A percentile compares a stretch with the other conserved stretches of the same genome.
These are phyloP conservation scores for Urophycis tenuis DNA, from an alignment of 2,797 vertebrate genomes.

Conservation along the genomic window DNA sequence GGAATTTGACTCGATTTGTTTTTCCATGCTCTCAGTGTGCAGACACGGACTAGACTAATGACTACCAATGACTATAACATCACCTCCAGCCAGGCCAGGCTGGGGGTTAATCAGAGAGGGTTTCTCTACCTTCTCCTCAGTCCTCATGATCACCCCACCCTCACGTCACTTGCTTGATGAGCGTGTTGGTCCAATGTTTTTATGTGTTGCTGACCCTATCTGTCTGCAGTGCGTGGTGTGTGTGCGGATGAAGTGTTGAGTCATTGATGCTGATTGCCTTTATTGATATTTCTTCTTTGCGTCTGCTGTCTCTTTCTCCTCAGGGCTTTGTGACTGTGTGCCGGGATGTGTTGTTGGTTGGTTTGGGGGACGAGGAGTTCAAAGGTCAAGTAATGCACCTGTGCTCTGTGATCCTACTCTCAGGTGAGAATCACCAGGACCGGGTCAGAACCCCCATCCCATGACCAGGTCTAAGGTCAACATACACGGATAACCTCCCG, in stretches of 20 bases:
- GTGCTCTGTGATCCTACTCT: conserved; percentile 70
- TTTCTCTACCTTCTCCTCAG: too few relatives aligned
- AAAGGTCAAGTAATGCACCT: conserved; percentile 73
- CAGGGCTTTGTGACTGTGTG: conserved; percentile 80
- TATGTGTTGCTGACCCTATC: too few relatives aligned
- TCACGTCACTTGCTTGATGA: too few relatives aligned
- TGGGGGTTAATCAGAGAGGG: too few relatives aligned
- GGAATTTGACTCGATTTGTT: too few relatives aligned
- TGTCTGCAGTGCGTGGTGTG: too few relatives aligned
- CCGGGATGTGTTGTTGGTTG: conserved; percentile 80
- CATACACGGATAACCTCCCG: not conserved
- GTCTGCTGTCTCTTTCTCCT: not conserved
- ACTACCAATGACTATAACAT: too few relatives aligned
- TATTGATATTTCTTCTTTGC: not conserved
- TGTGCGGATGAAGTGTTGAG: not conserved
- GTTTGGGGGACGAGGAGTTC: conserved; percentile 74
- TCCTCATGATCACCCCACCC: too few relatives aligned
- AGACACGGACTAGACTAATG: too few relatives aligned
- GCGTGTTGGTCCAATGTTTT: too few relatives aligned
- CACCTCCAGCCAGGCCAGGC: too few relatives aligned
- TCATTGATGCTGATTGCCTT: not conserved
- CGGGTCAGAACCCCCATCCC: not conserved
- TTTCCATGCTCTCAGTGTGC: too few relatives aligned
- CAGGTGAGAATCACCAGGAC: conserved; percentile 62
- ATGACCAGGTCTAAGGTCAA: not conserved